A percentile compares a stretch with the other conserved stretches of the same genome.
Conservation (phyloP, 1,140 invertebrate species). For the Lerema accius region DNA sequence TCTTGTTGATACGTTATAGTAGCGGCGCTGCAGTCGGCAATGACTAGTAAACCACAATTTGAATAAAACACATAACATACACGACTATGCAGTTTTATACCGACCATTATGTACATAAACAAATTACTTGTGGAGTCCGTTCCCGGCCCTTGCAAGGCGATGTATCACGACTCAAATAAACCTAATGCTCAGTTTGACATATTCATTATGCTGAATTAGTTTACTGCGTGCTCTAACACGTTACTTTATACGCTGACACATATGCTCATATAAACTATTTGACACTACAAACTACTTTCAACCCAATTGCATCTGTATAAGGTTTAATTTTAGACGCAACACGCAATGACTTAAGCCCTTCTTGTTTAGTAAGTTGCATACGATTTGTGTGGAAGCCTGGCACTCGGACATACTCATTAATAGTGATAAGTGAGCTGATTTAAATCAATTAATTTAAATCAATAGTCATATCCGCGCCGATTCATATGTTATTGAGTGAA, state of each 20-base stretch:
- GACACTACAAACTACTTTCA: background rate
- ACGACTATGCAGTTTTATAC: too few species aligned
- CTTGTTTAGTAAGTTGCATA: background rate
- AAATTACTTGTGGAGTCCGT: background rate
- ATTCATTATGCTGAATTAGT: conserved; percentile 33
- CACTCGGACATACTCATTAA: conserved; percentile 34
- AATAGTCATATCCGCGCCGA: conserved; percentile 24
- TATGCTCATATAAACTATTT: background rate
- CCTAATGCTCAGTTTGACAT: conserved; percentile 31
- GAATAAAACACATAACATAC: too few species aligned
- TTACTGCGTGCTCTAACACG: conserved; percentile 34
- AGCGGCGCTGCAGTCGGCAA: too few species aligned
- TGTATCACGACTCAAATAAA: conserved; percentile 29
- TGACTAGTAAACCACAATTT: too few species aligned
- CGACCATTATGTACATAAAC: background rate
- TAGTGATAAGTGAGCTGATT: conserved; percentile 33
- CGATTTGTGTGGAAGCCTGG: conserved; percentile 32
- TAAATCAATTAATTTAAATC: conserved; percentile 33
- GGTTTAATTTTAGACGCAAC: background rate
- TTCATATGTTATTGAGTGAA: conserved; percentile 26
- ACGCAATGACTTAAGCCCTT: background rate
- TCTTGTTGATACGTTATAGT: too few species aligned
- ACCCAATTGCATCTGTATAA: background rate
- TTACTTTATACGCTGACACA: conserved; percentile 24
- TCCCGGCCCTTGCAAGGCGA: conserved; percentile 1